Percentiles rank a stretch among this genome's conserved stretches.
phyloP scores from a whole-genome alignment of 2,797 vertebrate species.

The Aldrovandia affinis region DNA sequence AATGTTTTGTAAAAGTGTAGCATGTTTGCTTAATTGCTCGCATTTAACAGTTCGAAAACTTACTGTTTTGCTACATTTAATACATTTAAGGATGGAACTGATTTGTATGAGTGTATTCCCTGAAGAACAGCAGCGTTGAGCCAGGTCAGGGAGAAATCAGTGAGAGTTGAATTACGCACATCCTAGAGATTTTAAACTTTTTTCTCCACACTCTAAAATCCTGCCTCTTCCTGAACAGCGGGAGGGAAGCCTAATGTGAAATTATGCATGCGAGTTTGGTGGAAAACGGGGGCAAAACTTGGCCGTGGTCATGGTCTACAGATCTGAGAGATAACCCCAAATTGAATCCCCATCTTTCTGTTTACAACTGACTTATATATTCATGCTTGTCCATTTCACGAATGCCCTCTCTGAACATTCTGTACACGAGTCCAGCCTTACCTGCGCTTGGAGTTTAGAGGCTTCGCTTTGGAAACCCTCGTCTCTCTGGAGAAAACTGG shows the following conservation, averaged over 20 bases:
- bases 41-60: too few species aligned
- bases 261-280: slow-evolving; percentile 34
- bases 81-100: too few species aligned
- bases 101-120: too few species aligned
- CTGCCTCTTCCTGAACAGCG: slow-evolving; percentile 52
- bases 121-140: slow-evolving; percentile 20
- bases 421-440: not conserved
- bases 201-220: slow-evolving; percentile 34
- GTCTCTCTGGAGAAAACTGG: too few species aligned
- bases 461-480: not conserved
- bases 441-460: not conserved
- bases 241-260: slow-evolving; percentile 35
- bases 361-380: too few species aligned
- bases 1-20: too few species aligned
- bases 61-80: too few species aligned
- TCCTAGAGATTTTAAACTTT: slow-evolving; percentile 45
- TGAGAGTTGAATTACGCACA: slow-evolving; percentile 42
- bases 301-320: slow-evolving; percentile 27
- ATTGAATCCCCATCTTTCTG: not conserved
- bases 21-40: too few species aligned
- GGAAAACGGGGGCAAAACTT: slow-evolving; percentile 21
- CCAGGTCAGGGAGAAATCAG: slow-evolving; percentile 9
- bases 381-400: not conserved
- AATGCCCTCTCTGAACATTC: not conserved
- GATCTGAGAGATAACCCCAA: slow-evolving; percentile 22